These are phyloP conservation scores for Lamellibrachia satsuma DNA, from an alignment of 2,888 invertebrate species.

Conservation along the genomic window DNA sequence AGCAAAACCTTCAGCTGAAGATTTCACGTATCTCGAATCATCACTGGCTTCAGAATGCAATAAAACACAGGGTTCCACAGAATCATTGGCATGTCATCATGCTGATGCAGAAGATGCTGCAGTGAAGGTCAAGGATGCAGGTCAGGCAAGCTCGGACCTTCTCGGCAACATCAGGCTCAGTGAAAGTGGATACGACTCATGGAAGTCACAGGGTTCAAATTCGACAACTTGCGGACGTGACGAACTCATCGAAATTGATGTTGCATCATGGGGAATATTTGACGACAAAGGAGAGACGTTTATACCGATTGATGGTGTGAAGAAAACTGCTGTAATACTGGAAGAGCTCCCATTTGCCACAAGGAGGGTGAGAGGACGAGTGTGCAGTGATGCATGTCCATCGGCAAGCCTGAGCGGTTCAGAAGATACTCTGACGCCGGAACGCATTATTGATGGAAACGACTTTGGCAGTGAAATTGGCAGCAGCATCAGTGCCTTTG, in stretches of 20 bases:
- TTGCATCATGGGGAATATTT: background rate
- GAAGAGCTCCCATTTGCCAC: background rate
- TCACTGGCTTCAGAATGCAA: background rate
- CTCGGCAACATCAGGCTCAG: slow-evolving; percentile 38
- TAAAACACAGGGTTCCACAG: background rate
- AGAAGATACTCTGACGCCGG: background rate
- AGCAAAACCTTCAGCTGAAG: background rate
- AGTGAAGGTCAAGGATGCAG: background rate
- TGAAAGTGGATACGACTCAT: slow-evolving; percentile 37
- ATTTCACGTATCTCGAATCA: background rate
- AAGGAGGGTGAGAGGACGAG: background rate
- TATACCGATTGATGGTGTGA: background rate
- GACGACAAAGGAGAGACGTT: background rate
- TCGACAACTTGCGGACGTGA: background rate
- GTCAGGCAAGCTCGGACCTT: background rate
- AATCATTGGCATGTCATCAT: background rate
- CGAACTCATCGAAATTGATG: background rate
- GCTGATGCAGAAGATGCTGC: background rate
- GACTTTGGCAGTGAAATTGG: background rate
- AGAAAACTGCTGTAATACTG: background rate
- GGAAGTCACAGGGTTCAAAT: slow-evolving; percentile 33
- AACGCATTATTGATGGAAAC: background rate
- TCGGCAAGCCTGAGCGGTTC: background rate
- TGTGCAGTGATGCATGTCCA: background rate
- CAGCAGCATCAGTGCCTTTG: background rate